A percentile compares a stretch with the other conserved stretches of the same genome.
Evolutionary conservation across 2,888 invertebrate genomes (phyloP).

Genomic region (Amaurobius ferox): DNA sequence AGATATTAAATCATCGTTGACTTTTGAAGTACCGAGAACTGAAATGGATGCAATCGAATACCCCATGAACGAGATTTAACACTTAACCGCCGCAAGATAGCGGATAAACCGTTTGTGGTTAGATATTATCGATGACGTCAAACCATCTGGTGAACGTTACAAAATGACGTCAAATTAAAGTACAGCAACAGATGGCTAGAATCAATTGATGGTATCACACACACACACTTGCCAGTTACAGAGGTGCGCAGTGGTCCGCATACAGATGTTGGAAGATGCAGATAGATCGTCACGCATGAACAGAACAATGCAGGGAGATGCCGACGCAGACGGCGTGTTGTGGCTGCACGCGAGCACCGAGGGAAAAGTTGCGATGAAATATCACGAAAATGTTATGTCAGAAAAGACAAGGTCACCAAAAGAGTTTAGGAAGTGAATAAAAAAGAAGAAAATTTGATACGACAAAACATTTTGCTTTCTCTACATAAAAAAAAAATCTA

Average conservation of each 20-base stretch:
- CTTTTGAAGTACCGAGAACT: no score
- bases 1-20: no score
- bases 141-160: not conserved
- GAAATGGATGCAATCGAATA: no score
- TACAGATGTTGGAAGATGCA: not conserved
- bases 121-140: not conserved
- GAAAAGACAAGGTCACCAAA: not conserved
- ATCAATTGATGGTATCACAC: not conserved
- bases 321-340: not conserved
- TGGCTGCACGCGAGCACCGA: not conserved
- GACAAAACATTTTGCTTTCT: no score
- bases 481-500: no score
- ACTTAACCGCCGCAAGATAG: no score
- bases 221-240: no score
- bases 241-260: not conserved
- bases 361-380: not conserved
- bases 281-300: not conserved
- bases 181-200: not conserved
- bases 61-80: no score
- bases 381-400: not conserved
- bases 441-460: no score
- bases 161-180: not conserved
- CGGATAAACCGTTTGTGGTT: not conserved
- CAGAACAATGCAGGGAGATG: not conserved
- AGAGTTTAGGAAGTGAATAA: not conserved